Percentiles rank a stretch among this genome's conserved stretches.
Conservation (phyloP, 2,888 invertebrate genomes). For the Erebia aethiops region DNA sequence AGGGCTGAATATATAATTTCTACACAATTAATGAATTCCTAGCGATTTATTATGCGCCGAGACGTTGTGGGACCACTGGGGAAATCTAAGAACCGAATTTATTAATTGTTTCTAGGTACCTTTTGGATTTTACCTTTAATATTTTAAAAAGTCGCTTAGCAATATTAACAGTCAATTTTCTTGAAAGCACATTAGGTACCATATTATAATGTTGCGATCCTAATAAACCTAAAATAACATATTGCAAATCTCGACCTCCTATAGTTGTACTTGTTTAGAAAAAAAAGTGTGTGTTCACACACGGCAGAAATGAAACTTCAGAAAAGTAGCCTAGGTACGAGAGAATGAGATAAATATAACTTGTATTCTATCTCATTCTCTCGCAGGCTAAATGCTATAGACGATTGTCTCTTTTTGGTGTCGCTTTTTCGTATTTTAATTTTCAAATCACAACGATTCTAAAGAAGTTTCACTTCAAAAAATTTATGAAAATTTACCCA, state of each 20-base stretch:
- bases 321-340: too few species aligned
- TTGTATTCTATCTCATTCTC: too few species aligned
- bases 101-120: neutral
- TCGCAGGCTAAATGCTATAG: too few species aligned
- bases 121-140: neutral
- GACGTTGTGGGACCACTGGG: neutral
- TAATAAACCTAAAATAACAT: neutral
- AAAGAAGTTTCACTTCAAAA: neutral
- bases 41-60: conserved; percentile 41
- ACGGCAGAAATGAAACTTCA: too few species aligned
- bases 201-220: neutral
- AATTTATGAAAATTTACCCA: too few species aligned
- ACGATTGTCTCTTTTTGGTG: too few species aligned
- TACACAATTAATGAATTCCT: conserved; percentile 45
- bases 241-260: neutral
- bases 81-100: conserved; percentile 11
- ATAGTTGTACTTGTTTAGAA: neutral
- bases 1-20: conserved; percentile 61
- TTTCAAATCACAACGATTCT: too few species aligned
- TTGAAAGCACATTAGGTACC: neutral
- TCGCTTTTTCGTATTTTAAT: too few species aligned
- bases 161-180: neutral
- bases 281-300: too few species aligned
- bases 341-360: too few species aligned
- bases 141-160: conserved; percentile 9